A percentile compares a stretch with the other conserved stretches of the same genome.
Conservation (phyloP, 2,113 vertebrate genomes). For the Paedocypris sp. region DNA sequence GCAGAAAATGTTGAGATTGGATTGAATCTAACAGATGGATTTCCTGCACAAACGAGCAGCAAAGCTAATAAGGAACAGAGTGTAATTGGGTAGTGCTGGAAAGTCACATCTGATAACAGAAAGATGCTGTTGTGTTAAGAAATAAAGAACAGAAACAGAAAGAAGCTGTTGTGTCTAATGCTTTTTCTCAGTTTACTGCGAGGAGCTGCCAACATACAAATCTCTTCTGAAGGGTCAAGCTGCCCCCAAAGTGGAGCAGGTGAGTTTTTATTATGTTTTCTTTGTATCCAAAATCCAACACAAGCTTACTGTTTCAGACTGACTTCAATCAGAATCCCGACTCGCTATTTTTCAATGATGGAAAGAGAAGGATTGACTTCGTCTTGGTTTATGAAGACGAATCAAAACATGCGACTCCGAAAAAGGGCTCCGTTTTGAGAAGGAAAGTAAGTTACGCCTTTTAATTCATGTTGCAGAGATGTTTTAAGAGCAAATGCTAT, state of each 20-base stretch:
- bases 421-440: slow-evolving; percentile 56
- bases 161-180: not conserved
- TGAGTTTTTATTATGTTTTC: slow-evolving; percentile 36
- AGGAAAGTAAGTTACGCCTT: slow-evolving; percentile 70
- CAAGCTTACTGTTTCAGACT: slow-evolving; percentile 51
- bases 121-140: not conserved
- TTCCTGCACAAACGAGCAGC: no score
- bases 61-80: no score
- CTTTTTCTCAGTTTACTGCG: slow-evolving; percentile 44
- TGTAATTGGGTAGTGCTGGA: no score
- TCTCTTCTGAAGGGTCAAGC: slow-evolving; percentile 35
- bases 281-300: not conserved
- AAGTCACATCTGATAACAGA: not conserved
- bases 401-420: slow-evolving; percentile 66
- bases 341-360: slow-evolving; percentile 81
- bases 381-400: slow-evolving; percentile 88
- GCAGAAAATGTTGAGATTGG: no score
- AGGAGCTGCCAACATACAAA: slow-evolving; percentile 54
- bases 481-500: no score
- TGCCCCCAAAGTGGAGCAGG: slow-evolving; percentile 36
- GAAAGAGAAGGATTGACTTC: slow-evolving; percentile 77
- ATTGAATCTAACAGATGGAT: no score
- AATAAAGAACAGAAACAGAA: no score
- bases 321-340: slow-evolving; percentile 75
- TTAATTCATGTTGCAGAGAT: no score